Percentiles rank a stretch among this genome's conserved stretches.
These are phyloP conservation scores for Bathynomus jamesi DNA, from an alignment of 1,140 invertebrate genomes.

Conservation along the genomic window DNA sequence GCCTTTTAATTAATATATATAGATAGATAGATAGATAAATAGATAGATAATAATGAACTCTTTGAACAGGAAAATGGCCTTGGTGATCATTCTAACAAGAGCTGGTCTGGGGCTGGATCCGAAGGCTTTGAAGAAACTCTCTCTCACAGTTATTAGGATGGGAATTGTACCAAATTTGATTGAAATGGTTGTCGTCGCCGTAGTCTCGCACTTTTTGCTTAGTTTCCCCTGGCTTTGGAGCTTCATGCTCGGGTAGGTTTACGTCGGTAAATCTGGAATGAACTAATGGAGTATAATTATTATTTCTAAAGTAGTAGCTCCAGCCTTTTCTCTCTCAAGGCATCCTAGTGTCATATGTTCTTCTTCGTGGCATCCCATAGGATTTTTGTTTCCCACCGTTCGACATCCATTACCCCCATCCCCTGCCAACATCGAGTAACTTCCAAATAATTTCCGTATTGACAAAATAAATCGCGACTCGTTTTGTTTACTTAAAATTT, in stretches of 20 bases:
- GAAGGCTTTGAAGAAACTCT: slow-evolving; percentile 65
- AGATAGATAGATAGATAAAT: neutral
- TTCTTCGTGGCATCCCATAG: no score
- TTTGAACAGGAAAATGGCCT: slow-evolving; percentile 65
- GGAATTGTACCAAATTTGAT: slow-evolving; percentile 74
- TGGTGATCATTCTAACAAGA: slow-evolving; percentile 82
- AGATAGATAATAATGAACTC: neutral
- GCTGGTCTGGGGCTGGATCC: slow-evolving; percentile 88
- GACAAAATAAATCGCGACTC: no score
- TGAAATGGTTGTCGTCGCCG: slow-evolving; percentile 60
- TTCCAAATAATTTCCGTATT: no score
- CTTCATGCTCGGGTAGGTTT: slow-evolving; percentile 63
- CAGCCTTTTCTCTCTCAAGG: no score
- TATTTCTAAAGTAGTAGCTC: no score
- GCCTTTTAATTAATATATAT: no score
- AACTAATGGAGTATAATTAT: no score
- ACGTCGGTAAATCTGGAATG: neutral
- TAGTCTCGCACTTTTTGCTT: slow-evolving; percentile 64
- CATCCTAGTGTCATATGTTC: no score
- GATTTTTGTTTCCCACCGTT: no score
- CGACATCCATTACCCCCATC: no score
- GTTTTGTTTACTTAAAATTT: no score
- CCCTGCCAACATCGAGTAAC: no score
- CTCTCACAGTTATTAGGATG: slow-evolving; percentile 50
- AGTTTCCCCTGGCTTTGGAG: slow-evolving; percentile 77